phyloP scores from a whole-genome alignment of 2,888 invertebrate species.

The Palloptera scutellata region DNA sequence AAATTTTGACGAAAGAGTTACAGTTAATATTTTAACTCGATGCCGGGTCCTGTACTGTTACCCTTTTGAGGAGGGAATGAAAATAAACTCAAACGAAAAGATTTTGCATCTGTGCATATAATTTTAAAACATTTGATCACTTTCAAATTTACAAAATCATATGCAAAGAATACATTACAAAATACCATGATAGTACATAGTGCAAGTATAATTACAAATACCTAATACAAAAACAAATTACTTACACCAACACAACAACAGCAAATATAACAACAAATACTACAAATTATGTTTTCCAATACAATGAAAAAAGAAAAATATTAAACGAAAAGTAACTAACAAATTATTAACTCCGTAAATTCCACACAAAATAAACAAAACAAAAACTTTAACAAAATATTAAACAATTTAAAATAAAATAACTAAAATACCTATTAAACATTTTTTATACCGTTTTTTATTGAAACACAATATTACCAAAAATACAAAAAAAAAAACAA shows the following conservation, averaged over 20 bases:
- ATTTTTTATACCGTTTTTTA: slow-evolving; percentile 3
- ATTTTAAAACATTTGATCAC: no score
- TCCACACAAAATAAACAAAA: neutral
- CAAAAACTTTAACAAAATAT: slow-evolving; percentile 31
- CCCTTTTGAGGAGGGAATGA: no score
- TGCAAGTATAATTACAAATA: slow-evolving; percentile 23
- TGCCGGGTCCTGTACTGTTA: no score
- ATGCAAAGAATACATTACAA: no score
- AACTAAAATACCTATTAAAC: slow-evolving; percentile 26
- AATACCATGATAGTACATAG: no score
- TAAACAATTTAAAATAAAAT: slow-evolving; percentile 37
- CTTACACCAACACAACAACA: slow-evolving; percentile 24
- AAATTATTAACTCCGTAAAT: slow-evolving; percentile 14
- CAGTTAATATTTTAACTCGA: no score
- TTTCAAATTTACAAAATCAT: no score
- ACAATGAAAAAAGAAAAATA: slow-evolving; percentile 16
- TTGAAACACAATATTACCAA: slow-evolving; percentile 14
- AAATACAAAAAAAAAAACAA: slow-evolving; percentile 38
- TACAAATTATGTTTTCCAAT: slow-evolving; percentile 49
- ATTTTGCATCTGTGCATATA: no score
- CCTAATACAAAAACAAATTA: slow-evolving; percentile 34
- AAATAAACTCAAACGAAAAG: no score
- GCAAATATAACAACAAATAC: slow-evolving; percentile 30
- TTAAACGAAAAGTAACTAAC: slow-evolving; percentile 27
- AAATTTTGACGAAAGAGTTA: no score